Conservation (phyloP, 2,888 invertebrate species). For the Ypsolopha sequella region DNA sequence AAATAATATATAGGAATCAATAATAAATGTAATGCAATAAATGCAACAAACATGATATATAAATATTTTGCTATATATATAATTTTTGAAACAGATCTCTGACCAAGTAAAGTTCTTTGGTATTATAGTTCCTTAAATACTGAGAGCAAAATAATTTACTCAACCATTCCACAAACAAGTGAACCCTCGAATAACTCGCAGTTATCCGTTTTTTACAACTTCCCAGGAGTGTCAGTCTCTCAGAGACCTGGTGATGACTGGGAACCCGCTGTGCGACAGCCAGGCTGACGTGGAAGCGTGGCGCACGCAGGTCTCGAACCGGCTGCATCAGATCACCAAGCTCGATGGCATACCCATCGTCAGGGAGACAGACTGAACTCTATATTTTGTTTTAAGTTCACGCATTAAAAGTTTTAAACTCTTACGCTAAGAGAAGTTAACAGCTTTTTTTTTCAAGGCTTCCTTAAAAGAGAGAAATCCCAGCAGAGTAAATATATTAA, state of each 20-base stretch:
- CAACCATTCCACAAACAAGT: background rate
- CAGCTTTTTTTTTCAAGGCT: too few relatives aligned
- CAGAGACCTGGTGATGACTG: constrained; percentile 84
- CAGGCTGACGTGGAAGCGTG: constrained; percentile 76
- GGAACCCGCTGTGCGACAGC: constrained; percentile 81
- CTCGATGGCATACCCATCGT: constrained; percentile 85
- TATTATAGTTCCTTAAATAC: too few relatives aligned
- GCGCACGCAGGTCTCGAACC: constrained; percentile 76
- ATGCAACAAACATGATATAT: too few relatives aligned
- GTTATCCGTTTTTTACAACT: background rate
- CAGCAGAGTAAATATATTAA: too few relatives aligned
- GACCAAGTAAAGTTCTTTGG: background rate
- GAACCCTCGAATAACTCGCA: background rate
- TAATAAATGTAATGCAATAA: too few relatives aligned
- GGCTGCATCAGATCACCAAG: constrained; percentile 80
- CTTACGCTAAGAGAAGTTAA: too few relatives aligned
- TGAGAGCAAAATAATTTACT: background rate
- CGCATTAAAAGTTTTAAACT: too few relatives aligned
- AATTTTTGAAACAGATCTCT: background rate
- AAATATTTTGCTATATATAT: too few relatives aligned
- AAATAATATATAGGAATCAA: too few relatives aligned
- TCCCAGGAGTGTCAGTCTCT: constrained; percentile 73
- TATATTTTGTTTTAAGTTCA: too few relatives aligned
- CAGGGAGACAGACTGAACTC: constrained; percentile 33
- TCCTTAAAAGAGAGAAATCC: too few relatives aligned